These are phyloP conservation scores for Ceryle rudis DNA, from an alignment of 2,797 vertebrate genomes.

Conservation along the genomic window DNA sequence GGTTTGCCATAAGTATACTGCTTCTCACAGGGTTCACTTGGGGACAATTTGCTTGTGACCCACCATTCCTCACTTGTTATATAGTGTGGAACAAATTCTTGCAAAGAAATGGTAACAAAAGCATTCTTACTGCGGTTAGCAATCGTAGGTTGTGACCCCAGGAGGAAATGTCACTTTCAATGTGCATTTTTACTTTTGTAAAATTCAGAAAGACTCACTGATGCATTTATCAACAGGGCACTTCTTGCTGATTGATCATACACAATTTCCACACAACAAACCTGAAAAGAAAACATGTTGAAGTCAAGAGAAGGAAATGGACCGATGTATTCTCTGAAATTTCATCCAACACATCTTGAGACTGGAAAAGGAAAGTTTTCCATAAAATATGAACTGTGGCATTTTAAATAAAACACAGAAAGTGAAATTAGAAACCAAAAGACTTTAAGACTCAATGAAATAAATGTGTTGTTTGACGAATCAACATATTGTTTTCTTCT, in stretches of 20 bases:
- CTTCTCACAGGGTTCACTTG: not conserved
- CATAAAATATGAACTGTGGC: not conserved
- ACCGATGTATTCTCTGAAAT: not conserved
- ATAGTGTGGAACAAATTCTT: not conserved
- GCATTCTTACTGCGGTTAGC: not conserved
- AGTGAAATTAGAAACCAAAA: not conserved
- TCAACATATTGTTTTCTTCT: not conserved
- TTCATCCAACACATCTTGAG: not conserved
- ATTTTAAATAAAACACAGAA: not conserved
- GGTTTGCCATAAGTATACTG: not conserved
- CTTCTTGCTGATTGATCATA: not conserved
- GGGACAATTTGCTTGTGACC: not conserved
- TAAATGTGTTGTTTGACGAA: not conserved
- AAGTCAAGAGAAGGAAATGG: not conserved
- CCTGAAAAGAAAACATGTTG: not conserved
- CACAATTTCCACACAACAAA: not conserved
- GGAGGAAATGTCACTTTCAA: not conserved
- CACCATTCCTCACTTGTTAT: not conserved
- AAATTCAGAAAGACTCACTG: not conserved
- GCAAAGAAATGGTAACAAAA: not conserved
- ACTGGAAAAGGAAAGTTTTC: not conserved
- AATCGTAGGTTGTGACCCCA: accelerated
- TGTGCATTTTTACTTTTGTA: not conserved
- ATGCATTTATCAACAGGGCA: not conserved
- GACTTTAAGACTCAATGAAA: not conserved